Evolutionary conservation across 2,888 invertebrate species (phyloP).

Genomic region (Linnaemya vulpina): DNA sequence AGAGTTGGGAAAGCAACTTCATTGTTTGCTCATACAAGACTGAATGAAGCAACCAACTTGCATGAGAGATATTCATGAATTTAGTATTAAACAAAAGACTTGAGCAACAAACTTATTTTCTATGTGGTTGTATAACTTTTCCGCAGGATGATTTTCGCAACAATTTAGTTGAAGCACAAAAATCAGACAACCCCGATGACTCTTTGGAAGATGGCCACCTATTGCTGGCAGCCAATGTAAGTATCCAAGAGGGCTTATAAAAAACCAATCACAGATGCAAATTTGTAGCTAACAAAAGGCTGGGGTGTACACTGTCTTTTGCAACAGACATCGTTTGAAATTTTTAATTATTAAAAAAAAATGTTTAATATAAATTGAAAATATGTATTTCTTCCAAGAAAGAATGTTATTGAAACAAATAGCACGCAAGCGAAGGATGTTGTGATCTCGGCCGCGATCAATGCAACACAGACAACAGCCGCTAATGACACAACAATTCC

Average conservation of each 20-base stretch:
- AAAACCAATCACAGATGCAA: conserved; percentile 8
- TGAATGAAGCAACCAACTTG: conserved; percentile 46
- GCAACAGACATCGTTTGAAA: neutral
- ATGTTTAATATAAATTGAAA: neutral
- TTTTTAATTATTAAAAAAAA: neutral
- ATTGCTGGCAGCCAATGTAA: conserved; percentile 73
- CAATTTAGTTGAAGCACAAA: conserved; percentile 74
- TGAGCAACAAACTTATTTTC: conserved; percentile 40
- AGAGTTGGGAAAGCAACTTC: neutral
- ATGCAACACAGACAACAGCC: neutral
- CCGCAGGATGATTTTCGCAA: conserved; percentile 78
- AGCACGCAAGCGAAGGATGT: conserved; percentile 15
- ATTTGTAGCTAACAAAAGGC: conserved; percentile 49
- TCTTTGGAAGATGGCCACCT: conserved; percentile 71
- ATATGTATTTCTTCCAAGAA: conserved; percentile 57
- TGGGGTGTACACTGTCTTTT: conserved; percentile 52
- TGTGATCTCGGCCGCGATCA: too few species aligned
- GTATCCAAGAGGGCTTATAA: conserved; percentile 60
- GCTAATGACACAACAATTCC: conserved; percentile 42
- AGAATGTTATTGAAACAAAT: conserved; percentile 71
- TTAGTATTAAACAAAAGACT: conserved; percentile 19
- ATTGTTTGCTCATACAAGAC: conserved; percentile 1
- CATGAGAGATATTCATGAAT: neutral
- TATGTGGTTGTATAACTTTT: conserved; percentile 10
- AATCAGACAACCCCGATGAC: conserved; percentile 53